Evolutionary conservation across 2,797 vertebrate species (phyloP), one percentile per base, ranked within the genome.

Genomic region (Semotilus atromaculatus): DNA sequence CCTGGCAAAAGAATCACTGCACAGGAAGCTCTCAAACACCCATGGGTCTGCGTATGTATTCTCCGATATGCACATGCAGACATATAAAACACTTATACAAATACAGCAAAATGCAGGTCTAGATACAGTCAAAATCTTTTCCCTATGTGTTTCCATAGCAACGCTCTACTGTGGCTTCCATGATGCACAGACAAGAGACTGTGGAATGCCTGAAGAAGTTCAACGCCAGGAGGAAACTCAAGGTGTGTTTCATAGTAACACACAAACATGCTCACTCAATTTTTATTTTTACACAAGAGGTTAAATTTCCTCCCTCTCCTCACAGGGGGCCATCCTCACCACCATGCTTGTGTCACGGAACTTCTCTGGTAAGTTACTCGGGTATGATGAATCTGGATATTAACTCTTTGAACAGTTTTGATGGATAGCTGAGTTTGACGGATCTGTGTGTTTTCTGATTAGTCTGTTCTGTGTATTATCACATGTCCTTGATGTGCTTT

Each of bases 171-270:
- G 98, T 99, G 95, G 98, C 98, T 26, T 99, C 98, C 60, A 98
- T 99, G 97, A 99, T 99, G 98, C 98, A 99, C 95, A 96, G 98
- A 90, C 98, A 99, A 94, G 98, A 99, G 95, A 99, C 98, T 0
- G 98, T 99, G 90, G 98, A 99, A 91, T 99, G 98, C 92, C 95
- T 99, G 95, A 99, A 99, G 94, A 99, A 99, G 91, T 99, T 99
- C 94, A 99, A 99, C 0, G 98, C 98, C 92, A 95, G 98, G 88
- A 97, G 98, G 90, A 99, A 99, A 97, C 97, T 99, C 91, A 99
- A 99, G 96, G 98, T 95, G 26, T 72, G 92, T 91, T 84, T 40
- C 51, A 38, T n/a, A 3, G 7, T 38, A 43, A 82, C 75, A 71
- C 45, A 31, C 21, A 51, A 71, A 66, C 40, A 70, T 8, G 31